Conservation (phyloP, 2,797 vertebrate genomes). For the Pitangus sulphuratus region DNA sequence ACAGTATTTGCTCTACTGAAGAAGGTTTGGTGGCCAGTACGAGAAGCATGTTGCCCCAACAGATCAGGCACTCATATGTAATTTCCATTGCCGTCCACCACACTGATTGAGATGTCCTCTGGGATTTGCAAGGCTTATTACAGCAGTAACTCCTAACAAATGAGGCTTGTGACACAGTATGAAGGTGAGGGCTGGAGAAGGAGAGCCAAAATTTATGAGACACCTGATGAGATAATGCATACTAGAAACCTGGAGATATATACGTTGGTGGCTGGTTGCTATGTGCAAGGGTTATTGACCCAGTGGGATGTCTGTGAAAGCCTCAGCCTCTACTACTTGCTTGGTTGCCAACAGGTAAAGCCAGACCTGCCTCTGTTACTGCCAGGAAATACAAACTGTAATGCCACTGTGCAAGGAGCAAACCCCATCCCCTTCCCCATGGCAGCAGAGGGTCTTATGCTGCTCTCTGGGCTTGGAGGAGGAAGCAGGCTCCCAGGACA, state of each 20-base stretch:
- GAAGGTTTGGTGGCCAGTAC: background rate
- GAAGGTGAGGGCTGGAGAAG: background rate
- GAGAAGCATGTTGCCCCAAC: background rate
- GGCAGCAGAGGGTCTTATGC: background rate
- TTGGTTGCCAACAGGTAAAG: background rate
- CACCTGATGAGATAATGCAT: background rate
- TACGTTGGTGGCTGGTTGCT: background rate
- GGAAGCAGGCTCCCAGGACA: background rate
- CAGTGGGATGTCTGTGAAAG: background rate
- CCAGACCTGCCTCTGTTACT: background rate
- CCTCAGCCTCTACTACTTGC: background rate
- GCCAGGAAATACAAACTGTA: background rate
- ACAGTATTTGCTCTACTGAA: background rate
- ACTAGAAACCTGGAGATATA: background rate
- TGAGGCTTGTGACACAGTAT: background rate
- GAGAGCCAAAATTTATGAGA: background rate
- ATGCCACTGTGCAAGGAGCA: accelerated
- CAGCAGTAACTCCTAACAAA: background rate
- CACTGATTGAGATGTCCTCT: background rate
- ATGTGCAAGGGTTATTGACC: background rate
- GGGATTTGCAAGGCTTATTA: background rate
- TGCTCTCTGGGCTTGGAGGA: background rate
- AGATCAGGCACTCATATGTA: background rate
- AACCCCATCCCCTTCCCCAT: background rate
- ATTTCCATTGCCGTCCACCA: background rate